Percentiles rank a stretch among this genome's conserved stretches.
Conservation (phyloP, 2,888 invertebrate species). For the Drosophila pseudotalamancana region DNA sequence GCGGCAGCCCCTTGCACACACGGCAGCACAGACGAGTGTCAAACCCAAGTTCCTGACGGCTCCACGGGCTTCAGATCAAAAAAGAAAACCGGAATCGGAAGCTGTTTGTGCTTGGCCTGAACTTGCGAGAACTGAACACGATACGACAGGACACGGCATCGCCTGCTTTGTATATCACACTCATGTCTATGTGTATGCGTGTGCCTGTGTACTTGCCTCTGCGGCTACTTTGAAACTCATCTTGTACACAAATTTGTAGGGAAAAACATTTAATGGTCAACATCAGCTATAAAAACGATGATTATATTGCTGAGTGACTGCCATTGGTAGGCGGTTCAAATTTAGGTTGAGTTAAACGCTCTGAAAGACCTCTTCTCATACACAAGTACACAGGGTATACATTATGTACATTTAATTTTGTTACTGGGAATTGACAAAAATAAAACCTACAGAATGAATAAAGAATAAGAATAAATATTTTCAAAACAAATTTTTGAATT, state of each 20-base stretch:
- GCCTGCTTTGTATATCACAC: neutral
- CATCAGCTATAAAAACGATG: conserved; percentile 21
- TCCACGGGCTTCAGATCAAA: conserved; percentile 6
- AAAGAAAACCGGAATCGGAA: conserved; percentile 68
- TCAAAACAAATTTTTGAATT: too few relatives aligned
- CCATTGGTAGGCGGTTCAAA: conserved; percentile 31
- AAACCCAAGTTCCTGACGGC: conserved; percentile 19
- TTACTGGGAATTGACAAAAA: too few relatives aligned
- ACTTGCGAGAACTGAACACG: conserved; percentile 38
- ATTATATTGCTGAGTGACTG: conserved; percentile 15
- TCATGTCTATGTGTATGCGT: conserved; percentile 3
- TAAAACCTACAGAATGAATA: too few relatives aligned
- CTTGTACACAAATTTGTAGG: conserved; percentile 54
- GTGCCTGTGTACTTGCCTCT: conserved; percentile 20
- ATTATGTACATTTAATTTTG: too few relatives aligned
- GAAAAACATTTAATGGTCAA: conserved; percentile 56
- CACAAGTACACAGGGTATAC: too few relatives aligned
- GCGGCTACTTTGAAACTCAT: conserved; percentile 43
- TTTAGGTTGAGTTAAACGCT: too few relatives aligned
- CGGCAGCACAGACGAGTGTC: conserved; percentile 30
- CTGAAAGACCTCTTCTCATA: too few relatives aligned
- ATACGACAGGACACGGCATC: conserved; percentile 33
- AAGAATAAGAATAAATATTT: too few relatives aligned
- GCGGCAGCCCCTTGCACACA: conserved; percentile 55
- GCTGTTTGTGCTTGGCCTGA: conserved; percentile 60